Conservation (phyloP, 2,797 vertebrate species). For the Rallus crepitans region DNA sequence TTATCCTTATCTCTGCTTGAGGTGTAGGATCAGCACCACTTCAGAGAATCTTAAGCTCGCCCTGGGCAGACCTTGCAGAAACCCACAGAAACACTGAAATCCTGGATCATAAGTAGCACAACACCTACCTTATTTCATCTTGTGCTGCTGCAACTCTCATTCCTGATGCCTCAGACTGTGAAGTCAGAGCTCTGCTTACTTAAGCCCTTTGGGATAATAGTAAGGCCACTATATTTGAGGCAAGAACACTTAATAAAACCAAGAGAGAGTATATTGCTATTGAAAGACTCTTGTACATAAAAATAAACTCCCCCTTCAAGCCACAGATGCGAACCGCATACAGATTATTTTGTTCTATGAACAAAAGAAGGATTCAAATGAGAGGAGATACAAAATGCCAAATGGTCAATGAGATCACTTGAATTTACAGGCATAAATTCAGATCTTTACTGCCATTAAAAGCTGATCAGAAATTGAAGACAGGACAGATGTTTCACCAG, state of each 20-base stretch:
- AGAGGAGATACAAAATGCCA: background rate
- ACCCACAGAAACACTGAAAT: background rate
- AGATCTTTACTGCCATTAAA: background rate
- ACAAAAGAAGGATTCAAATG: background rate
- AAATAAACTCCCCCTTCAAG: conserved; percentile 19
- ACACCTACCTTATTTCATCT: background rate
- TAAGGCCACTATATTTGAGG: conserved; percentile 14
- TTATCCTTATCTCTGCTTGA: background rate
- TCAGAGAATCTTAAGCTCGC: background rate
- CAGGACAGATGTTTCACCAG: background rate
- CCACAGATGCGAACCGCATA: background rate
- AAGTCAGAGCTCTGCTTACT: background rate
- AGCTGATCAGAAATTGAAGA: background rate
- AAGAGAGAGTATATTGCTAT: background rate
- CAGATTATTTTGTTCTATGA: conserved; percentile 5
- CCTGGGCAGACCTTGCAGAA: background rate
- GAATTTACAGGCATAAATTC: background rate
- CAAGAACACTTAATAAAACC: conserved; percentile 44
- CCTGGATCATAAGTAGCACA: background rate
- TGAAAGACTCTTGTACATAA: background rate
- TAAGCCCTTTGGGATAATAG: conserved; percentile 19
- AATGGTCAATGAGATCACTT: background rate
- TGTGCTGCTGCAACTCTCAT: background rate
- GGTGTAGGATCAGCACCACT: background rate
- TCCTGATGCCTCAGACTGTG: background rate